These are phyloP conservation scores for Percina caprodes DNA, from an alignment of 2,113 vertebrate species.

Conservation along the genomic window DNA sequence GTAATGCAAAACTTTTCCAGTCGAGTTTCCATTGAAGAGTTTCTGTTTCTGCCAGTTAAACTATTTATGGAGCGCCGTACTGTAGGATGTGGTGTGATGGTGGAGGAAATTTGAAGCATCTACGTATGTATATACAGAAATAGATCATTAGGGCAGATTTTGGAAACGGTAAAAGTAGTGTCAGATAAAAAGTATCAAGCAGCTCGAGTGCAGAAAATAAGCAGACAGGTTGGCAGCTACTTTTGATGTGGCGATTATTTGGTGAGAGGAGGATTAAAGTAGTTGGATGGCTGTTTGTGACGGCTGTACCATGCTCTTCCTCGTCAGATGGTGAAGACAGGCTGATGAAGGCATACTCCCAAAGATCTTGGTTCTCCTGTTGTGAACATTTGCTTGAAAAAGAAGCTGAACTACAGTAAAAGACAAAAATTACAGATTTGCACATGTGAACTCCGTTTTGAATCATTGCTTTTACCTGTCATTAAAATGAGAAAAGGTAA, in stretches of 20 bases:
- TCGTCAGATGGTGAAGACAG: constrained; percentile 3
- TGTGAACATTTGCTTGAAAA: constrained; percentile 5
- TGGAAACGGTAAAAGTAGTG: constrained; percentile 34
- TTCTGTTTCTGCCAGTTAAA: constrained; percentile 12
- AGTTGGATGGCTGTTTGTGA: constrained; percentile 18
- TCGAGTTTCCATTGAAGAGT: constrained; percentile 16
- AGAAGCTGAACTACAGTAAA: neutral
- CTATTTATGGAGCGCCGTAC: constrained; percentile 43
- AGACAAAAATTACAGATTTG: constrained; percentile 29
- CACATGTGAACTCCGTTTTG: neutral
- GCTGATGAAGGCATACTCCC: constrained; percentile 3
- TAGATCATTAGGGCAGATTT: constrained; percentile 57
- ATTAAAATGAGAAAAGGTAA: neutral
- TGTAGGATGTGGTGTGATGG: constrained; percentile 16
- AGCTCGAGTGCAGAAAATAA: constrained; percentile 49
- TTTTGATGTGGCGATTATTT: constrained; percentile 57
- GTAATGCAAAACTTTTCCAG: constrained; percentile 41
- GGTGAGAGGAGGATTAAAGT: constrained; percentile 42
- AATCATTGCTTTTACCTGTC: neutral
- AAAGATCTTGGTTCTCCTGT: neutral
- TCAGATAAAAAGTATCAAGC: constrained; percentile 33
- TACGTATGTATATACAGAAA: constrained; percentile 44
- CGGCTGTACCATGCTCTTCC: neutral
- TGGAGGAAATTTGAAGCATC: constrained; percentile 41
- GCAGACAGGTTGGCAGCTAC: constrained; percentile 55